These are phyloP conservation scores for Atta cephalotes DNA, from an alignment of 1,140 invertebrate genomes.

Conservation along the genomic window DNA sequence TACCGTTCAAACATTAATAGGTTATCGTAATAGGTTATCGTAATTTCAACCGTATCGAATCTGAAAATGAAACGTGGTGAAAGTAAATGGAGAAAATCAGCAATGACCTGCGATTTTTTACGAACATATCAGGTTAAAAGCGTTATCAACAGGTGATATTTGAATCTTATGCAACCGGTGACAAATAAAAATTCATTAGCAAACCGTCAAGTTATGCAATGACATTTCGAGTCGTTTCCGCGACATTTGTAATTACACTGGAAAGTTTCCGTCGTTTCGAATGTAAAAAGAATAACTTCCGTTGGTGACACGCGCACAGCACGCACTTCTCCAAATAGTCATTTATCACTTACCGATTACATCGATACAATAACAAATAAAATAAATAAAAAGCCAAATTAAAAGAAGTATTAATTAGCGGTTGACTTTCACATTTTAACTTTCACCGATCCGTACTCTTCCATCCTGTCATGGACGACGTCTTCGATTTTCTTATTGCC, in stretches of 20 bases:
- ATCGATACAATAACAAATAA: constrained; percentile 18
- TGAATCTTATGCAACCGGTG: not conserved
- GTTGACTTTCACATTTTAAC: constrained; percentile 67
- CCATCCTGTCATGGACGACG: not conserved
- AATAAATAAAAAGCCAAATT: constrained; percentile 36
- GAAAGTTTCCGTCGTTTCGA: constrained; percentile 22
- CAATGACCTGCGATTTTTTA: not conserved
- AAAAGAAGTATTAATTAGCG: constrained; percentile 68
- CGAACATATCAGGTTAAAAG: not conserved
- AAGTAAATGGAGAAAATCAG: constrained; percentile 34
- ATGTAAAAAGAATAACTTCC: constrained; percentile 7
- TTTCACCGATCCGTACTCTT: constrained; percentile 53
- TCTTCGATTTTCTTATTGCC: constrained; percentile 10
- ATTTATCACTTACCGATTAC: constrained; percentile 14
- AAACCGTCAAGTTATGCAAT: constrained; percentile 59
- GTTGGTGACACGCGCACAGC: not conserved
- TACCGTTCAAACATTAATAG: constrained; percentile 11
- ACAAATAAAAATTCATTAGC: constrained; percentile 24
- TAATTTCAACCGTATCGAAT: not conserved
- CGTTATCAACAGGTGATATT: constrained; percentile 49
- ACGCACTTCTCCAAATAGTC: not conserved
- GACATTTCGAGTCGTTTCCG: constrained; percentile 19
- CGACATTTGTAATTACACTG: not conserved
- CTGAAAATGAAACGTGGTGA: constrained; percentile 3
- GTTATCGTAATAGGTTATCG: too few species aligned